Evolutionary conservation across 2,113 vertebrate genomes (phyloP), one percentile per base, ranked within the genome.

Genomic region (Chrysemys picta): DNA sequence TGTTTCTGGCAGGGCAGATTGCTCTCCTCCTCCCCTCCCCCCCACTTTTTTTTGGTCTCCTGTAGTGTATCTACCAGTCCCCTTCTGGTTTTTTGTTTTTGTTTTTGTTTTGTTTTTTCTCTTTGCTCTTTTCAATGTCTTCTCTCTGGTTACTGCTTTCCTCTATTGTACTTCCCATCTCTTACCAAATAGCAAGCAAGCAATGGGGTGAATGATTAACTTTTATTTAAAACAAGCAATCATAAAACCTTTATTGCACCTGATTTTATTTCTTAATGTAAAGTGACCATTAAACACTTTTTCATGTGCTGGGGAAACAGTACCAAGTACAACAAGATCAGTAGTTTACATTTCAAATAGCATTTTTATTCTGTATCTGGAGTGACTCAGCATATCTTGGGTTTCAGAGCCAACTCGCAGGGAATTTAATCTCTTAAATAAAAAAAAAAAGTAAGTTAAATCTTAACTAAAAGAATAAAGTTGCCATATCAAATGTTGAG

Each of bases 251-350:
- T 59, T 24, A 24, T 47, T 45, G 47, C 5, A 17, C 27, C 54
- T 24, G 84, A 79, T 8, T 52, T 84, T 62, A 52, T 79, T 91
- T 86, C 52, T 81, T 57, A 11, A 8, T 25, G 35, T 16, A 42
- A 45, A 56, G 29, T 42, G 69, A 27, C n/a, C 10, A 25, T 75
- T 21, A 80, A 25, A 69, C 27, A 56, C 65, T 89, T 25, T 7
- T 56, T 79, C 65, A 45, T 85, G 27, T 4, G 0, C 14, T 1
- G 8, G 69, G 47, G 13, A 86, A 72, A 19, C 0, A 27, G 1
- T 6, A 35, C 0, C 0, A 25, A 17, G 45, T 0, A 1, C 42
- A 25, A 35, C 19, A 1, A 0, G 16, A 3, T 25, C 0, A 2
- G 35, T 45, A 10, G 29, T 1, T 57, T 31, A 81, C 22, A 81